phyloP scores from a whole-genome alignment of 2,888 invertebrate genomes.

The Cryptocheilus praepositus region DNA sequence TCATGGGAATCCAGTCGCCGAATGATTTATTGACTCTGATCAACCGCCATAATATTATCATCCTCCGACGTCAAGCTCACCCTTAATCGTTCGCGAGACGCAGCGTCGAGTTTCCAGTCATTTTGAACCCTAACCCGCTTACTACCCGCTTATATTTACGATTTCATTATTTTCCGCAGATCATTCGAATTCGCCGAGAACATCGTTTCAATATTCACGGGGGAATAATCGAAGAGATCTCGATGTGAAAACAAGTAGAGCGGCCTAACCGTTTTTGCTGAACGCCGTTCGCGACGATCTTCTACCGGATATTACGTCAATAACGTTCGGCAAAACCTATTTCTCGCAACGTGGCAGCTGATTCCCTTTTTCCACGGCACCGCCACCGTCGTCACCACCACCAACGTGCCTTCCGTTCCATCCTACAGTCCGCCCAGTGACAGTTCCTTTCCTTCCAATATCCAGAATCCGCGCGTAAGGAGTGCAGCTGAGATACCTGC shows the following conservation, averaged over 20 bases:
- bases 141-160: too few species aligned
- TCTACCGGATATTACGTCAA: constrained; percentile 19
- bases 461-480: constrained; percentile 22
- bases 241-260: too few species aligned
- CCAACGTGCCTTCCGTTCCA: constrained; percentile 1
- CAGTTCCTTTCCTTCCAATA: constrained; percentile 31
- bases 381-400: constrained; percentile 13
- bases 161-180: too few species aligned
- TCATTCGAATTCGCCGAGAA: too few species aligned
- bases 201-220: too few species aligned
- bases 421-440: constrained; percentile 9
- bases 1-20: constrained; percentile 41
- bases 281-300: not conserved
- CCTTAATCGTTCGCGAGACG: too few species aligned
- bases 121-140: too few species aligned
- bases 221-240: too few species aligned
- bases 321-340: constrained; percentile 27
- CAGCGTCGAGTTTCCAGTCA: too few species aligned
- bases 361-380: constrained; percentile 20
- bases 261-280: too few species aligned
- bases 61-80: too few species aligned
- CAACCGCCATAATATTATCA: constrained; percentile 22
- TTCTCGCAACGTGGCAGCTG: constrained; percentile 17
- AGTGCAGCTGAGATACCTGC: constrained; percentile 17
- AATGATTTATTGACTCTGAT: constrained; percentile 52